These are phyloP conservation scores for Anoplolepis gracilipes DNA, from an alignment of 1,140 invertebrate genomes.

Conservation along the genomic window DNA sequence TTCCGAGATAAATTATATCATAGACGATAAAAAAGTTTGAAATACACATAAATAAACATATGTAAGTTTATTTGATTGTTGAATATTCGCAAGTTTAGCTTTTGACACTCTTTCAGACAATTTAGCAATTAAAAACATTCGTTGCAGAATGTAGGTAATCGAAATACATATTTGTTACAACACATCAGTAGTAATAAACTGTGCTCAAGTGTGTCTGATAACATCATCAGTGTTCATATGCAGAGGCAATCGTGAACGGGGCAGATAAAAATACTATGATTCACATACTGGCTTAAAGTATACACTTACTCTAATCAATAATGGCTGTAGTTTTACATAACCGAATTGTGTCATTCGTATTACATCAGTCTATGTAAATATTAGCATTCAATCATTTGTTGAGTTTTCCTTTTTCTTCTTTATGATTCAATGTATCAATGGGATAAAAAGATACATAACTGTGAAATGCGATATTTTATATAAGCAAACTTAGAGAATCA, in stretches of 20 bases:
- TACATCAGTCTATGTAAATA: conserved; percentile 80
- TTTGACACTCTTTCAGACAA: conserved; percentile 57
- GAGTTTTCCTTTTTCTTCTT: conserved; percentile 62
- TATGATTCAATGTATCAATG: conserved; percentile 45
- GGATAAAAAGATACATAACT: conserved; percentile 30
- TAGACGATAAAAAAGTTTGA: neutral
- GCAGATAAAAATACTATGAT: conserved; percentile 46
- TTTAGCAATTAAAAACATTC: conserved; percentile 30
- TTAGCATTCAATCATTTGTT: conserved; percentile 72
- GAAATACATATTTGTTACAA: conserved; percentile 36
- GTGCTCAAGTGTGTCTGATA: conserved; percentile 64
- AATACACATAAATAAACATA: neutral
- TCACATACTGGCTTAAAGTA: conserved; percentile 67
- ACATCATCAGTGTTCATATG: conserved; percentile 32
- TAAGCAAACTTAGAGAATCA: conserved; percentile 47
- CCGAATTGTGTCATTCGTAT: conserved; percentile 75
- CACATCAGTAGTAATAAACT: conserved; percentile 50
- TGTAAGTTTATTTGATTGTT: conserved; percentile 7
- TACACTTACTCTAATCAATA: conserved; percentile 73
- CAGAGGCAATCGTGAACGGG: conserved; percentile 1
- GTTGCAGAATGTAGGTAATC: conserved; percentile 28
- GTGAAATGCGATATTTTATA: conserved; percentile 47
- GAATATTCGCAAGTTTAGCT: conserved; percentile 47
- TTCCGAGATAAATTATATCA: neutral
- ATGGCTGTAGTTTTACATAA: conserved; percentile 77